Evolutionary conservation across 2,797 vertebrate genomes (phyloP), one percentile per base, ranked within the genome.

Genomic region (Onychomys torridus): DNA sequence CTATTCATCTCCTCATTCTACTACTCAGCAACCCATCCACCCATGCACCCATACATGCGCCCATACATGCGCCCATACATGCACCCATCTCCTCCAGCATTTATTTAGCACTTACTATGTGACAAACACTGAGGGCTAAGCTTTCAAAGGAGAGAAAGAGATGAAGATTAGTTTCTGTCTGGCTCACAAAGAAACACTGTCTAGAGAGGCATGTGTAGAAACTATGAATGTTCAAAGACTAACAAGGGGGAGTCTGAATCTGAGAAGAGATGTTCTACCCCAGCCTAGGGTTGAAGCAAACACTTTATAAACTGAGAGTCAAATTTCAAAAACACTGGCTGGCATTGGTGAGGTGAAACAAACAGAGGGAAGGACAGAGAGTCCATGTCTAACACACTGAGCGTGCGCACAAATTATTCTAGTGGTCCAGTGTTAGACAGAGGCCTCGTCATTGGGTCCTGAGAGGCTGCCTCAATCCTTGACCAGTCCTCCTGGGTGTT

Each of bases 341-440:
- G 77, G 55, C 52, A 4, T 1, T 5, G 2, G 17, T 49, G 9
- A 19, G 43, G 61, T 8, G 12, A 61, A 21, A 88, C 6, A 14
- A 19, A 52, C 9, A 29, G 17, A 49, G 32, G 17, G 17, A 1
- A 1, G n/a, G 67, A 10, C 3, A 11, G 7, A 29, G 79, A 57
- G 65, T 19, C 29, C 2, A 0, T 29, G 37, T 17, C 63, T 3
- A 34, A n/a, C 32, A 0, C 27, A 17, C 37, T 10, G 9, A 40
- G 29, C 4, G 4, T 0, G 1, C 0, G 32, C 43, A 7, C 16
- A 21, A 5, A 37, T 0, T 1, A 5, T 40, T 76, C 27, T 5
- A 0, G 40, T 2, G 32, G 19, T 1, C 4, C 6, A 21, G 5
- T 55, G 61, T 78, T 29, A 43, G 57, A 6, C 2, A 9, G 5